A percentile compares a stretch with the other conserved stretches of the same genome.
These are phyloP conservation scores for Sepiola atlantica DNA, from an alignment of 2,888 invertebrate species.

Conservation along the genomic window DNA sequence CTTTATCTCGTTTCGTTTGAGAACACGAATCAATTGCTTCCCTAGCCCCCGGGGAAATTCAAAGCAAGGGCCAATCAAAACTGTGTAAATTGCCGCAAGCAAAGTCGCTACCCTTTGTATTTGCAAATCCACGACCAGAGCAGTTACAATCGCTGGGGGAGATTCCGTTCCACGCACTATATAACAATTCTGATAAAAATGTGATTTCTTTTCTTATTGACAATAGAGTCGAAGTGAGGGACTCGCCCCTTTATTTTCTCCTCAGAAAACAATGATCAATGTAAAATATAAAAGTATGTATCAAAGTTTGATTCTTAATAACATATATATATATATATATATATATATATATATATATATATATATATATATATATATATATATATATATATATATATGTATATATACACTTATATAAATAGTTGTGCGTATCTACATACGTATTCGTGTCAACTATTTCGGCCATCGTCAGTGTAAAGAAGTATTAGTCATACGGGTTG, in stretches of 20 bases:
- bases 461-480: no score
- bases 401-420: no score
- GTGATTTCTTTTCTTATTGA: not conserved
- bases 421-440: no score
- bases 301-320: no score
- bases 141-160: not conserved
- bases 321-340: no score
- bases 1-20: not conserved
- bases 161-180: not conserved
- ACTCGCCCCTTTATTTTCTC: not conserved
- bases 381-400: no score
- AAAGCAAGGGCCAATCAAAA: not conserved
- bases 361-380: no score
- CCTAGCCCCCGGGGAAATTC: not conserved
- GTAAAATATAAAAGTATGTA: no score
- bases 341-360: no score
- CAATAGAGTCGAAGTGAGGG: not conserved
- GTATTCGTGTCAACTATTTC: no score
- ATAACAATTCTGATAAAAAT: not conserved
- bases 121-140: not conserved
- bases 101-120: not conserved
- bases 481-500: no score
- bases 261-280: no score
- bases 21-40: not conserved
- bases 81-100: not conserved